Evolutionary conservation across 1,140 invertebrate species (phyloP).

Genomic region (Drosophila miranda): DNA sequence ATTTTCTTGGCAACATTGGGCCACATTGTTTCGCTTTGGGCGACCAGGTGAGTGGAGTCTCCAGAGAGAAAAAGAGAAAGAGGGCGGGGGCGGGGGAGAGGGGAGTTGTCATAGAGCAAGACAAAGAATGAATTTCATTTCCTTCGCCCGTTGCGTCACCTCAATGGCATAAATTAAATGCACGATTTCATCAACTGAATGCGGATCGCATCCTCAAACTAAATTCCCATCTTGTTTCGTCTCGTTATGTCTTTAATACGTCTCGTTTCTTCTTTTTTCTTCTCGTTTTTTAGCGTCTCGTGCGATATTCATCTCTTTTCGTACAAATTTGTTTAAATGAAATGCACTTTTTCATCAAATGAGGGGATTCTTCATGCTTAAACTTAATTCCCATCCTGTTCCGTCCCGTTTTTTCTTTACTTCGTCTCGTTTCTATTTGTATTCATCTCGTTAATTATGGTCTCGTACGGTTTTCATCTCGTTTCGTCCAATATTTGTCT

Average conservation of each 20-base stretch:
- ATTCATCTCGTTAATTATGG: too few species aligned
- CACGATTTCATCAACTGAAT: slow-evolving; percentile 47
- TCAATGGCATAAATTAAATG: slow-evolving; percentile 50
- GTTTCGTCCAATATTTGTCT: neutral
- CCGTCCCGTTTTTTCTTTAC: too few species aligned
- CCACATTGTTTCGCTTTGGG: slow-evolving; percentile 53
- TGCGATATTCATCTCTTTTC: neutral
- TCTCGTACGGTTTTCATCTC: too few species aligned
- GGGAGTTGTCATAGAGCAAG: slow-evolving; percentile 6
- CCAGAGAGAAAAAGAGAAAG: neutral
- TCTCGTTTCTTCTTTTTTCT: neutral
- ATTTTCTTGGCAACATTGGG: slow-evolving; percentile 59
- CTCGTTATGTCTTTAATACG: slow-evolving; percentile 17
- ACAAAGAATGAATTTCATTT: slow-evolving; percentile 48
- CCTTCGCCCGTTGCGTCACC: slow-evolving; percentile 37
- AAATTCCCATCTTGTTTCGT: slow-evolving; percentile 16
- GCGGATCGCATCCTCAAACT: slow-evolving; percentile 25
- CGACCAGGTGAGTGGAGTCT: slow-evolving; percentile 25
- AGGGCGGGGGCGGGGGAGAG: neutral
- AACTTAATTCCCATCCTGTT: too few species aligned
- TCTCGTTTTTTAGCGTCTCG: slow-evolving; percentile 5
- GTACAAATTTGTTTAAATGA: too few species aligned
- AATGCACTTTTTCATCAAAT: too few species aligned
- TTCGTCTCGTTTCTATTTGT: too few species aligned
- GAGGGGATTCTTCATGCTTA: too few species aligned